Evolutionary conservation across 2,888 invertebrate genomes (phyloP), one percentile per base, ranked within the genome.

Genomic region (Fragum sueziense): DNA sequence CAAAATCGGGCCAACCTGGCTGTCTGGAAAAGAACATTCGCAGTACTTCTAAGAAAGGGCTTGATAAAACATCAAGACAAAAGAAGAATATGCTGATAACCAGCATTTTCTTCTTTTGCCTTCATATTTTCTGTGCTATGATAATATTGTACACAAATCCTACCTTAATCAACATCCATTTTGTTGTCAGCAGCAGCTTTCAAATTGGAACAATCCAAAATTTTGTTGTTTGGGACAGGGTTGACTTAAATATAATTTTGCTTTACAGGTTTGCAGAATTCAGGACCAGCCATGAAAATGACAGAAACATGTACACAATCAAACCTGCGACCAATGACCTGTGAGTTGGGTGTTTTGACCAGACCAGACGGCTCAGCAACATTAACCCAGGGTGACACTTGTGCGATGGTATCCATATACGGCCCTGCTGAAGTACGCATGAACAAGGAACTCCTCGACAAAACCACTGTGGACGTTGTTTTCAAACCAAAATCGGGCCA

Each of bases 391-490:
- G 97, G 97, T 17, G 95, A 96, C 81, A 97, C 97, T 22, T 95
- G 96, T 67, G 95, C 96, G 0, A 91, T 97, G 54, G 96, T 96
- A 1, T 96, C 96, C 82, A 95, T 97, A 51, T 96, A 97, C 93
- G 97, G 97, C 0, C 97, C 97, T 0, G 94, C 85, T 17, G 97
- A 97, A 93, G 95, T 96, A 0, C 96, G 96, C 93, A 93, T 95
- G 85, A 95, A 95, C 84, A 97, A 96, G 92, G 95, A 97, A 88
- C 95, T 95, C 85, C 95, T 96, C 72, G 97, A 97, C 84, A 96
- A 95, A 92, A 96, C 97, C 0, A 95, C 94, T n/a, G 93, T 98
- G 9, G 97, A 97, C 92, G 96, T 96, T 31, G 93, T 95, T 62
- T 98, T 95, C 91, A 95, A 95, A 79, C 95, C 96, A 2, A 96